Base-by-base conservation (phyloP, 2,888 invertebrate species). In the Liopterus haemorrhoidalis region DNA sequence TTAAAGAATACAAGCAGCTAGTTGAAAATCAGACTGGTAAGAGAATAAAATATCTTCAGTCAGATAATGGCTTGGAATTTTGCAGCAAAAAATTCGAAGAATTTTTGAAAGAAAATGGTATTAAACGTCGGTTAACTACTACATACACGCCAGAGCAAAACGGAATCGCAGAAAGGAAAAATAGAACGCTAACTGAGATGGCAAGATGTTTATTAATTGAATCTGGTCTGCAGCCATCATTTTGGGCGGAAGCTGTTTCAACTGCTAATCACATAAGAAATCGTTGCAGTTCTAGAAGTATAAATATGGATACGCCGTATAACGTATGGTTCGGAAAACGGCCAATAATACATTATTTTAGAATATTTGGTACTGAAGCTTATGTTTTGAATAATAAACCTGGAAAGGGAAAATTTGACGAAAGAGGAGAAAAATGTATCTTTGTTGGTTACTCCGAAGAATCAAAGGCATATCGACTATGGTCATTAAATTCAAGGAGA, bases 191-290 rank as follows among this genome's bases (percentile, higher is more conserved):
- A 5, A 37, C 53, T 2, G 54, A 55, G 15, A 41, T 46, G n/a
- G 48, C 49, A 2, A 44, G 51, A 24, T 54, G 51, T 32, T 51
- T 57, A 52, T 14, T 54, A 22, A 15, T 45, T 1, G 51, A 51
- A n/a, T 36, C 3, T n/a, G 4, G 21, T 9, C 1, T 3, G 14
- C 24, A 11, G 5, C 11, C n/a, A 4, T 11, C 5, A n/a, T 36
- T 36, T 8, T 36, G 36, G 24, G 24, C 24, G 2, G 24, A 56
- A 48, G 50, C 53, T 6, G 37, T 46, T 25, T 25, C 39, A 19
- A 51, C 48, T 8, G 51, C 54, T 2, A 36, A 36, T 28, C 28
- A 28, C 28, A n/a, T n/a, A n/a, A 41, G 51, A 25, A 66, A 65
- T 40, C 39, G 63, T 30, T 49, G 53, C 18, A 52, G 55, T n/a